These are phyloP conservation scores for Hyppa rectilinea DNA, from an alignment of 2,888 invertebrate species.

Conservation along the genomic window DNA sequence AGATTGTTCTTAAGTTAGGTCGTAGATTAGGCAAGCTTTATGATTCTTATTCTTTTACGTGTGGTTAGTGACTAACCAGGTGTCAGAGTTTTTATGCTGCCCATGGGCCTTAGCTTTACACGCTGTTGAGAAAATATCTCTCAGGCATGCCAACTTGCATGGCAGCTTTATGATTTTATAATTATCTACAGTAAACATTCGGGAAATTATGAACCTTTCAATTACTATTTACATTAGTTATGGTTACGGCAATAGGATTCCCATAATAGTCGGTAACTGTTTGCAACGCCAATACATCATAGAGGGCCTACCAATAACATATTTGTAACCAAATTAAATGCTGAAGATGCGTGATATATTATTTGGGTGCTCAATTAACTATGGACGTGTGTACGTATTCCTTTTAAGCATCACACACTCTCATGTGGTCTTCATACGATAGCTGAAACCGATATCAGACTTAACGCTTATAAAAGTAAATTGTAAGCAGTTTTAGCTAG, in stretches of 20 bases:
- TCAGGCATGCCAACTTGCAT: too few relatives aligned
- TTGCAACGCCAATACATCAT: constrained; percentile 2
- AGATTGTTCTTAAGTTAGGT: background rate
- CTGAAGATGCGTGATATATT: background rate
- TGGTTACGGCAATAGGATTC: background rate
- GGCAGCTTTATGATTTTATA: background rate
- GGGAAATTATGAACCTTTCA: background rate
- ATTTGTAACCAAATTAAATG: background rate
- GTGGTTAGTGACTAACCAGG: too few relatives aligned
- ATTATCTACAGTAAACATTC: background rate
- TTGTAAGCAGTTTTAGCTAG: too few relatives aligned
- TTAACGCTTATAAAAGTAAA: background rate
- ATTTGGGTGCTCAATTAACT: background rate
- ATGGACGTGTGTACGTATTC: background rate
- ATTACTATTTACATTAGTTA: background rate
- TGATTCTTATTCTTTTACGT: too few relatives aligned
- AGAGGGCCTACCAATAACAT: background rate
- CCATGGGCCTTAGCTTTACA: too few relatives aligned
- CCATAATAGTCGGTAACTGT: background rate
- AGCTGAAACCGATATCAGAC: background rate
- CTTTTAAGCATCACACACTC: background rate
- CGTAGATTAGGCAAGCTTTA: background rate
- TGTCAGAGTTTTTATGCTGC: too few relatives aligned
- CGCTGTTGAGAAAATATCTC: too few relatives aligned
- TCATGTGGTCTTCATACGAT: background rate